Percentiles rank a stretch among this genome's conserved stretches.
Evolutionary conservation across 2,113 vertebrate genomes (phyloP).

Genomic region (Chascanopsetta lugubris): DNA sequence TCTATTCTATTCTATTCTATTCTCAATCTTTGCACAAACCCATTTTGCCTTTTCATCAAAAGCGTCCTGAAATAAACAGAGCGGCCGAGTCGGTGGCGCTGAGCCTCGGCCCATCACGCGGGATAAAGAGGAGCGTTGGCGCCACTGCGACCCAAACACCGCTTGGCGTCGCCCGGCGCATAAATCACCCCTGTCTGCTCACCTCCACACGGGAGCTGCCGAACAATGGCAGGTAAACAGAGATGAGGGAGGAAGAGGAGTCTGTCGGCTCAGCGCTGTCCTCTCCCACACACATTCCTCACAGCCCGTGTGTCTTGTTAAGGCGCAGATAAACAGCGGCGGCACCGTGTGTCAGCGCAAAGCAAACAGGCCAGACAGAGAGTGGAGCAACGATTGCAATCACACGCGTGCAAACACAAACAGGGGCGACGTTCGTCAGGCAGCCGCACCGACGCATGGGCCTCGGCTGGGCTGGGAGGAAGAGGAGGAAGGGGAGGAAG

Average conservation of each 20-base stretch:
- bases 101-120: constrained; percentile 27
- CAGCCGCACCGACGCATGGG: background rate
- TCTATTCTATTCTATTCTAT: background rate
- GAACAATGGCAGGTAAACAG: constrained; percentile 75
- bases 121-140: constrained; percentile 49
- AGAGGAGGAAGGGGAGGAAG: constrained; percentile 5
- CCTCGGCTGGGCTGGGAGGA: constrained; percentile 27
- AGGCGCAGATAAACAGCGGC: constrained; percentile 52
- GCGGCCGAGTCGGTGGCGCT: constrained; percentile 2
- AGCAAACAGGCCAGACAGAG: constrained; percentile 63
- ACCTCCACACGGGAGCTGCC: constrained; percentile 55
- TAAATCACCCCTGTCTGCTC: constrained; percentile 62
- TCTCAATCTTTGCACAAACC: background rate
- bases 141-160: constrained; percentile 63
- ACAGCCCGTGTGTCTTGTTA: constrained; percentile 44
- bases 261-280: constrained; percentile 49
- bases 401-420: constrained; percentile 42
- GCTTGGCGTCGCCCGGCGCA: constrained; percentile 65
- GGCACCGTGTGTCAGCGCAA: constrained; percentile 57
- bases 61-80: constrained; percentile 29
- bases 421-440: background rate
- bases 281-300: constrained; percentile 66
- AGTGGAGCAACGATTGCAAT: constrained; percentile 19
- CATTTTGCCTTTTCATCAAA: constrained; percentile 5
- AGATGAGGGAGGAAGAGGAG: constrained; percentile 51